Evolutionary conservation across 1,140 invertebrate species (phyloP).

Genomic region (Camponotus pennsylvanicus): DNA sequence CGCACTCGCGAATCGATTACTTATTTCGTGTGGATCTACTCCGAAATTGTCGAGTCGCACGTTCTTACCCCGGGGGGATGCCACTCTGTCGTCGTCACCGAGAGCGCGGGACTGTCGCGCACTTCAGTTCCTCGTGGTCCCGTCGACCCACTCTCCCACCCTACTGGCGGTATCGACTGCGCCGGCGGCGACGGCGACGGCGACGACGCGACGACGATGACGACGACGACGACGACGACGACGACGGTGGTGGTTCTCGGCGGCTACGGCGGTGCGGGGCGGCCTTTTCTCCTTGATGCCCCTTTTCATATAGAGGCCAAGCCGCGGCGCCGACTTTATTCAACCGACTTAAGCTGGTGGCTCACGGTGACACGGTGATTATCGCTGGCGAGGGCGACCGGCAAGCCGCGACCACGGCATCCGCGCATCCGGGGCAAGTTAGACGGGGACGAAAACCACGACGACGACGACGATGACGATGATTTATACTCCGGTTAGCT

Average conservation of each 20-base stretch:
- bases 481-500: conserved; percentile 44
- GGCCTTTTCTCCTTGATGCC: conserved; percentile 58
- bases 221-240: neutral
- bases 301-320: conserved; percentile 66
- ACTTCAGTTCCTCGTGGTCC: conserved; percentile 58
- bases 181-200: conserved; percentile 25
- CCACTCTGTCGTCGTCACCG: conserved; percentile 51
- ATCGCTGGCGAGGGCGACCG: conserved; percentile 45
- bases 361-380: conserved; percentile 29
- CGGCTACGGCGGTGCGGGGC: neutral
- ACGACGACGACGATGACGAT: conserved; percentile 44
- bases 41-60: neutral
- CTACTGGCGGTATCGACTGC: conserved; percentile 39
- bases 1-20: conserved; percentile 19
- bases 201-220: conserved; percentile 9
- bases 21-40: neutral
- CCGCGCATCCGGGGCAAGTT: conserved; percentile 39
- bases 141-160: conserved; percentile 41
- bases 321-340: neutral
- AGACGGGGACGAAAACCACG: conserved; percentile 42
- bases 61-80: conserved; percentile 52
- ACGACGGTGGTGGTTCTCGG: neutral
- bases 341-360: neutral
- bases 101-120: conserved; percentile 56
- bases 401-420: conserved; percentile 39